A percentile compares a stretch with the other conserved stretches of the same genome.
phyloP scores from a whole-genome alignment of 1,140 invertebrate genomes.

The Diabrotica virgifera region DNA sequence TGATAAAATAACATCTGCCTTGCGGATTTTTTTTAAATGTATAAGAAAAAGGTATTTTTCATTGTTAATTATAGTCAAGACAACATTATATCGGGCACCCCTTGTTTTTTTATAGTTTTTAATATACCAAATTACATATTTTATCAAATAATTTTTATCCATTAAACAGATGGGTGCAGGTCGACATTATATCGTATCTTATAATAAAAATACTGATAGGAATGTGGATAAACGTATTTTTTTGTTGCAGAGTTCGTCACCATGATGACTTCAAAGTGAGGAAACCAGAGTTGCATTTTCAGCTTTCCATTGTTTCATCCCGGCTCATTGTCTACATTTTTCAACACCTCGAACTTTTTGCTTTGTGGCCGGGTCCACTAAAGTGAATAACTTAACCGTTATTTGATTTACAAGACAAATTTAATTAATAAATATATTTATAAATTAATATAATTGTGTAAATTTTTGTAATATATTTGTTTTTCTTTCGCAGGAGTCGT shows the following conservation, averaged over 20 bases:
- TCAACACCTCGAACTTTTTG: constrained; percentile 43
- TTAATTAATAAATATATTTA: constrained; percentile 46
- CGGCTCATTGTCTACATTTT: constrained; percentile 45
- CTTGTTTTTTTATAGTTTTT: too few relatives aligned
- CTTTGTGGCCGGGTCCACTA: constrained; percentile 46
- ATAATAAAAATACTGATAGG: too few relatives aligned
- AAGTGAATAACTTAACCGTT: constrained; percentile 47
- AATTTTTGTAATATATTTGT: constrained; percentile 50
- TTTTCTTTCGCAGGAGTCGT: constrained; percentile 28
- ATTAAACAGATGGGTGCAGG: too few relatives aligned
- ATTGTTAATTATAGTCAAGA: too few relatives aligned
- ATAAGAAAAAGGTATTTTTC: too few relatives aligned
- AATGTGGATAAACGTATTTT: constrained; percentile 22
- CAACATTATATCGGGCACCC: too few relatives aligned
- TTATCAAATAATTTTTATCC: too few relatives aligned
- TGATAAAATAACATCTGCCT: too few relatives aligned
- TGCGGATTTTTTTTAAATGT: too few relatives aligned
- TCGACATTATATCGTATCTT: too few relatives aligned
- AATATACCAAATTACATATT: too few relatives aligned
- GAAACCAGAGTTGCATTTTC: constrained; percentile 52
- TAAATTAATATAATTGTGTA: constrained; percentile 49
- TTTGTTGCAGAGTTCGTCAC: constrained; percentile 92
- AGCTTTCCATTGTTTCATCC: constrained; percentile 53
- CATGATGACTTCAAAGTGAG: constrained; percentile 99
- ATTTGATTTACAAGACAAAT: constrained; percentile 46